Conservation (phyloP, 2,797 vertebrate species). For the Echiichthys vipera region DNA sequence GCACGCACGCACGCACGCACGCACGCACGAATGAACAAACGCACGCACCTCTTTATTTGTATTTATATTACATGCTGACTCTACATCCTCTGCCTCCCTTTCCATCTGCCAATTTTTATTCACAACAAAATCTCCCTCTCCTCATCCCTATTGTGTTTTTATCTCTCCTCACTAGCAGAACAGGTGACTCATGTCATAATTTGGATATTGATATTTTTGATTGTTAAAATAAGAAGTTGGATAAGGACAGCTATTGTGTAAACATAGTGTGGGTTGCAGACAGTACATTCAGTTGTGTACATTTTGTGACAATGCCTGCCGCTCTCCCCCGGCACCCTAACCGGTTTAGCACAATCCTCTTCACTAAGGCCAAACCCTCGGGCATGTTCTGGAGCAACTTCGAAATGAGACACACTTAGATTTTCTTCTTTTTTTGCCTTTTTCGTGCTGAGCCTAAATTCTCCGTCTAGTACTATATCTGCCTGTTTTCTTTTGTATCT, state of each 20-base stretch:
- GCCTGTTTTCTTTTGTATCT: slow-evolving; percentile 25
- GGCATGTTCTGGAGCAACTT: slow-evolving; percentile 63
- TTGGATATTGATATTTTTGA: slow-evolving; percentile 40
- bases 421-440: slow-evolving; percentile 15
- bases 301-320: slow-evolving; percentile 54
- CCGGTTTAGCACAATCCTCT: slow-evolving; percentile 57
- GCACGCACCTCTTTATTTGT: slow-evolving; percentile 47
- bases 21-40: neutral
- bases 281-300: slow-evolving; percentile 36
- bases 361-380: slow-evolving; percentile 61
- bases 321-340: slow-evolving; percentile 37
- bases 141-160: slow-evolving; percentile 38
- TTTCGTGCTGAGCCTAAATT: slow-evolving; percentile 40
- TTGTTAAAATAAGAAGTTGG: slow-evolving; percentile 38
- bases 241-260: slow-evolving; percentile 50
- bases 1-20: slow-evolving; percentile 1
- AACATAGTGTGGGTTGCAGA: slow-evolving; percentile 40
- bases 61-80: slow-evolving; percentile 61
- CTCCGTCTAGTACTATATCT: slow-evolving; percentile 1
- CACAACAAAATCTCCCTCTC: slow-evolving; percentile 28
- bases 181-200: slow-evolving; percentile 50
- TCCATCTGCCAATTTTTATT: slow-evolving; percentile 61
- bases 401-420: slow-evolving; percentile 35
- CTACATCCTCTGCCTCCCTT: slow-evolving; percentile 46
- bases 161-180: slow-evolving; percentile 28